Base-by-base conservation (phyloP, 2,888 invertebrate species). In the Amblyteles armatorius region DNA sequence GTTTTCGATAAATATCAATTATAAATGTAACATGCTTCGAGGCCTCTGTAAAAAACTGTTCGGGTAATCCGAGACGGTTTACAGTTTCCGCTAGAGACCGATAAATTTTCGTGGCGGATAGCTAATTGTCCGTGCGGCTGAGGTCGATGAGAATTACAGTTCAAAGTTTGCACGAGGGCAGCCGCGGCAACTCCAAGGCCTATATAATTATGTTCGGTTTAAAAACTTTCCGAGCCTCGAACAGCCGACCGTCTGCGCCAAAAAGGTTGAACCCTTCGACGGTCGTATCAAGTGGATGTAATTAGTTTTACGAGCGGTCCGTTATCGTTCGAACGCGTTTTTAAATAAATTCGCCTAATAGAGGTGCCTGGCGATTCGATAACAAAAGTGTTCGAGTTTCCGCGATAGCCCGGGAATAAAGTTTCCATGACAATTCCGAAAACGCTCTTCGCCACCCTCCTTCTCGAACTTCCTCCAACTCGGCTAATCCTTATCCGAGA, bases 341-440 rank as follows among this genome's bases (percentile, higher is more conserved):
- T 85, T 82, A 76, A 85, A 85, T 79, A 85, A 82, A 85, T 79
- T 85, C 50, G 29, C 74, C 29, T 79, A 82, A 85, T 57, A 52
- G 79, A 44, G 16, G 44, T 44, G 2, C 44, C 48, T 48, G 48
- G 60, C 72, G 67, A 79, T 76, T 85, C 79, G 69, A 76, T 82
- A 85, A 79, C 73, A 72, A 79, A 85, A 85, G 71, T 79, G 52
- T 40, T 76, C 79, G 79, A 63, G 63, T 72, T 79, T 40, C 33
- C 69, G 44, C 19, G 71, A 40, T 44, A 4, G 2, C 22, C 72
- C 13, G 16, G 52, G 26, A 33, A 36, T 19, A 65, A 84, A 84
- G 55, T 81, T 81, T 52, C 52, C 72, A 44, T 81, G 72, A 82
- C 79, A 82, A 82, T 82, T 52, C 72, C 55, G n/a, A 73, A 78